phyloP scores from a whole-genome alignment of 2,113 vertebrate species.

The Dolichallabes microphthalmus region DNA sequence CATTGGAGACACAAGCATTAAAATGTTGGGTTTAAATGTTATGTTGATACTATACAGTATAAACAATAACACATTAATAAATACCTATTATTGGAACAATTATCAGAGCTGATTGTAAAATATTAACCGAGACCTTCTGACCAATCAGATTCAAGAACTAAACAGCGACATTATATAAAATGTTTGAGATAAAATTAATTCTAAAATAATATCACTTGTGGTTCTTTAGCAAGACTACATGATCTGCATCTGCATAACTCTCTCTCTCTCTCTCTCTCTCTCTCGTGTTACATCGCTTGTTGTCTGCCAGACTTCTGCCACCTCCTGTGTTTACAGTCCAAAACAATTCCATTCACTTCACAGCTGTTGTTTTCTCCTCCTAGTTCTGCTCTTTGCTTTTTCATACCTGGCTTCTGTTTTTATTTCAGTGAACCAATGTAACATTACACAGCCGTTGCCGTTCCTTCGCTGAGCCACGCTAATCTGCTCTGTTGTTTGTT shows the following conservation, averaged over 20 bases:
- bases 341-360: slow-evolving; percentile 58
- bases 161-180: background rate
- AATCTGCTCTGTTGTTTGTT: slow-evolving; percentile 26
- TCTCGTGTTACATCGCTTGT: slow-evolving; percentile 54
- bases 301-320: slow-evolving; percentile 62
- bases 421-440: slow-evolving; percentile 17
- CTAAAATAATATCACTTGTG: background rate
- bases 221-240: background rate
- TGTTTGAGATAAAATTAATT: background rate
- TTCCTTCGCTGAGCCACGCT: background rate
- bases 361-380: slow-evolving; percentile 66
- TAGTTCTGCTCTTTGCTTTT: slow-evolving; percentile 21
- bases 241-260: background rate
- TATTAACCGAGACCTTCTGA: background rate
- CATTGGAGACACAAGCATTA: background rate
- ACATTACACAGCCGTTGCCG: background rate
- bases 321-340: slow-evolving; percentile 33
- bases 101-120: background rate
- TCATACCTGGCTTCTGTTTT: slow-evolving; percentile 34
- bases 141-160: background rate
- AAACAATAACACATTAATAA: too few species aligned
- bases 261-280: background rate
- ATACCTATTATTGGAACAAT: background rate
- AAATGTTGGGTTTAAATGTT: background rate
- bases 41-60: background rate